A percentile compares a stretch with the other conserved stretches of the same genome.
Evolutionary conservation across 2,888 invertebrate genomes (phyloP).

Genomic region (Spilosoma lubricipeda): DNA sequence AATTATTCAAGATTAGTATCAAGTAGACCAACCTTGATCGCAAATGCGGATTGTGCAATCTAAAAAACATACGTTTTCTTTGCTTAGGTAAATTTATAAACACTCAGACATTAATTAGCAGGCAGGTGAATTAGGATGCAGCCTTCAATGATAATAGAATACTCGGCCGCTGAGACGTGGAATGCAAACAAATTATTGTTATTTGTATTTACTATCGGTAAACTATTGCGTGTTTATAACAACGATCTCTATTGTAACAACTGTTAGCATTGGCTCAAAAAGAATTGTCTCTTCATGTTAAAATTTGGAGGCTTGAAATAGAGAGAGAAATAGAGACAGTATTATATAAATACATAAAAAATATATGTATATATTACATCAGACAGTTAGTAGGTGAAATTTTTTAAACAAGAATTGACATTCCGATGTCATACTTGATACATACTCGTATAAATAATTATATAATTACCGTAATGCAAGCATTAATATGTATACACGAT

Average conservation of each 20-base stretch:
- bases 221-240: conserved; percentile 3
- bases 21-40: background rate
- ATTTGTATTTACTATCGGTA: background rate
- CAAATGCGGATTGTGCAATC: background rate
- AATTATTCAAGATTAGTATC: background rate
- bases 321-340: no score
- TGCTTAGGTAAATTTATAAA: conserved; percentile 27
- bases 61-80: background rate
- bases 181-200: background rate
- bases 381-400: background rate
- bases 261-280: background rate
- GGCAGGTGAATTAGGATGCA: conserved; percentile 14
- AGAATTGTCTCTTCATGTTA: background rate
- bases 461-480: background rate
- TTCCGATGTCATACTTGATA: no score
- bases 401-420: background rate
- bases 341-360: no score
- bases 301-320: no score
- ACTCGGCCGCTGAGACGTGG: background rate
- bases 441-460: background rate
- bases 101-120: conserved; percentile 25
- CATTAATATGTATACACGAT: background rate
- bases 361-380: background rate
- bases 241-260: background rate
- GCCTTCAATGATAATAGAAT: conserved; percentile 15